These are phyloP conservation scores for Centroberyx gerrardi DNA, from an alignment of 2,797 vertebrate genomes.

Conservation along the genomic window DNA sequence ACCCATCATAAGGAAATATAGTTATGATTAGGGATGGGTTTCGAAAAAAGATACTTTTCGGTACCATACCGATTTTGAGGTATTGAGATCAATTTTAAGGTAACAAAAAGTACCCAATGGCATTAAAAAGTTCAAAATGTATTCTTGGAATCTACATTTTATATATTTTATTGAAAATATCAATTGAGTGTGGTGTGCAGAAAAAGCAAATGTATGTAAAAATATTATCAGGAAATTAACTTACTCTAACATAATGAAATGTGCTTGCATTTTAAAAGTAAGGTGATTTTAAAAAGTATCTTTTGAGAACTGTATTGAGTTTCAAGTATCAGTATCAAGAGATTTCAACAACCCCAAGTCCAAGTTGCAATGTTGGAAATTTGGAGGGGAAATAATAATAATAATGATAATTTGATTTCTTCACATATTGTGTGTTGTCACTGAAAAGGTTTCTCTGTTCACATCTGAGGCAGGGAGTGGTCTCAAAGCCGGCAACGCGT, in stretches of 20 bases:
- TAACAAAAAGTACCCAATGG: too few species aligned
- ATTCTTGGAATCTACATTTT: not conserved
- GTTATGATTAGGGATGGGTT: not conserved
- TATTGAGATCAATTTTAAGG: too few species aligned
- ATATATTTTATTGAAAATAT: too few species aligned
- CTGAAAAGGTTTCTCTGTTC: constrained; percentile 82
- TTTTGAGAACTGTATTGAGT: not conserved
- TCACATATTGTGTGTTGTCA: constrained; percentile 56
- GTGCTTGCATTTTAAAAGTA: not conserved
- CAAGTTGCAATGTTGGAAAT: not conserved
- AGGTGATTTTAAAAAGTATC: not conserved
- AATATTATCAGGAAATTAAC: not conserved
- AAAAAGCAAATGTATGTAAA: not conserved
- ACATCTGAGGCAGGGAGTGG: constrained; percentile 67
- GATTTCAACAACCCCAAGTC: not conserved
- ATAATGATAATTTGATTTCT: not conserved
- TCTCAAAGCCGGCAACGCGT: constrained; percentile 26
- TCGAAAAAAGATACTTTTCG: constrained; percentile 1
- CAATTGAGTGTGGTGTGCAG: too few species aligned
- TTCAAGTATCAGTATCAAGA: not conserved
- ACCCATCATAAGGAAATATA: constrained; percentile 11
- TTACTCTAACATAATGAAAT: not conserved
- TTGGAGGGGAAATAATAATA: not conserved
- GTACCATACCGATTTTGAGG: too few species aligned
- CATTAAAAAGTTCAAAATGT: not conserved